Percentiles rank a stretch among this genome's conserved stretches.
phyloP scores from a whole-genome alignment of 2,888 invertebrate genomes.

The Callyntrura sp. region DNA sequence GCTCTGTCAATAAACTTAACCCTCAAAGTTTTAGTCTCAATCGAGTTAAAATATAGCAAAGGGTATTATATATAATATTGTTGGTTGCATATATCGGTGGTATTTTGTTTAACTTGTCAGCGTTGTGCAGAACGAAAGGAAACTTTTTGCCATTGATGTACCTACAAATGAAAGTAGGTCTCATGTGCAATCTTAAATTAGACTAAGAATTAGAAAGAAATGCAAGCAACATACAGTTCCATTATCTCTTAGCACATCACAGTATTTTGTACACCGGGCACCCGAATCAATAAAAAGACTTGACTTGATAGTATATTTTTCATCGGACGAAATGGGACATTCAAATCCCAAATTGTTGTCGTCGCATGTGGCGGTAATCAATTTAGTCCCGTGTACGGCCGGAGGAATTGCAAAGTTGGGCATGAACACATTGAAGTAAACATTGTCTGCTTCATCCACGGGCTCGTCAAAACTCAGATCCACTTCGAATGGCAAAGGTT shows the following conservation, averaged over 20 bases:
- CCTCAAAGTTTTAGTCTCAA: no score
- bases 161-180: no score
- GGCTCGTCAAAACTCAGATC: conserved; percentile 55
- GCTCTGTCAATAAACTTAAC: no score
- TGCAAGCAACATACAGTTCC: conserved; percentile 46
- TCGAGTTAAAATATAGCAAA: no score
- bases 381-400: conserved; percentile 37
- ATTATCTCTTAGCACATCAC: conserved; percentile 16
- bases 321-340: conserved; percentile 37
- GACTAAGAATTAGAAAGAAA: background rate
- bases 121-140: background rate
- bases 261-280: conserved; percentile 41
- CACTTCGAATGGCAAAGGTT: conserved; percentile 59
- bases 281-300: conserved; percentile 22
- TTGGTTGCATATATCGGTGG: no score
- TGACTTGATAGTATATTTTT: conserved; percentile 35
- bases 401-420: conserved; percentile 61
- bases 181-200: no score
- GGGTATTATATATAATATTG: no score
- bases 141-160: no score
- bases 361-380: conserved; percentile 62
- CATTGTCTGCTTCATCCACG: conserved; percentile 15
- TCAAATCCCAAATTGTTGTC: conserved; percentile 55
- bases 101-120: no score
- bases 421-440: conserved; percentile 58